A percentile compares a stretch with the other conserved stretches of the same genome.
phyloP scores from a whole-genome alignment of 2,888 invertebrate genomes.

The Gortyna flavago region DNA sequence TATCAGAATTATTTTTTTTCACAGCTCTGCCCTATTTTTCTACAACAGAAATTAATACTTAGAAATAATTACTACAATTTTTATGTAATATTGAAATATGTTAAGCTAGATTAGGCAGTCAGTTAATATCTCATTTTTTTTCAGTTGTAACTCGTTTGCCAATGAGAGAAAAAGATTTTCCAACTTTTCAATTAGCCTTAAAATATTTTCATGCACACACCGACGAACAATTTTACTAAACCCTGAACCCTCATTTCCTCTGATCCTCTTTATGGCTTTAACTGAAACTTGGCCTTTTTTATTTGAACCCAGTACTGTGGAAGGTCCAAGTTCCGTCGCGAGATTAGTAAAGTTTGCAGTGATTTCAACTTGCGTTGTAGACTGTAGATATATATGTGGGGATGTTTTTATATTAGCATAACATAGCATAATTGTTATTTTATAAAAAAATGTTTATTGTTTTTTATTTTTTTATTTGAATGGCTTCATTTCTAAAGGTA shows the following conservation, averaged over 20 bases:
- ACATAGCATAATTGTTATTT: too few relatives aligned
- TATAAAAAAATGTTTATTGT: neutral
- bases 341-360: constrained; percentile 59
- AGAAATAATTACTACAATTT: too few relatives aligned
- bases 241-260: constrained; percentile 13
- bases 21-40: too few relatives aligned
- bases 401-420: neutral
- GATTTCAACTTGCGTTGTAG: constrained; percentile 54
- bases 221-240: neutral
- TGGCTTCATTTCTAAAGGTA: neutral
- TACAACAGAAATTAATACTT: too few relatives aligned
- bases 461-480: neutral
- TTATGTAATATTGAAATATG: neutral
- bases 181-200: neutral
- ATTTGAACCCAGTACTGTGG: constrained; percentile 28
- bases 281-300: constrained; percentile 46
- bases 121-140: neutral
- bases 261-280: constrained; percentile 16
- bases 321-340: constrained; percentile 28
- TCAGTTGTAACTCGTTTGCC: neutral
- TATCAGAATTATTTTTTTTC: too few relatives aligned
- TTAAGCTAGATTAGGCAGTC: neutral
- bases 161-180: neutral
- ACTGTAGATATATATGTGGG: constrained; percentile 28
- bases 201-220: neutral